Base-by-base conservation (phyloP, 2,888 invertebrate species). In the Thereva nobilitata region DNA sequence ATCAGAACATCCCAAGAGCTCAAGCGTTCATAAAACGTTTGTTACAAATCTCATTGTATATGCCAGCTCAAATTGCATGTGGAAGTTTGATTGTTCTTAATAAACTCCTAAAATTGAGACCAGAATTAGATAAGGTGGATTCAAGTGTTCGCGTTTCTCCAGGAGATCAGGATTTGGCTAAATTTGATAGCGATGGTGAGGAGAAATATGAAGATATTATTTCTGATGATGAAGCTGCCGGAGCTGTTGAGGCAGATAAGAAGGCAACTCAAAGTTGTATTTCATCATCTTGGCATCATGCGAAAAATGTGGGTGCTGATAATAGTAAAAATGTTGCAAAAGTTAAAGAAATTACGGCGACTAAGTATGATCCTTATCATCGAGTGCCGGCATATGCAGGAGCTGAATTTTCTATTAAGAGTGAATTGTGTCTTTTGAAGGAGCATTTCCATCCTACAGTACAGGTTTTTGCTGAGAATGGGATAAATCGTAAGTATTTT, bases 371-470 rank as follows among this genome's bases (percentile, higher is more conserved):
- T 78, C 87, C 91, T 0, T 80, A 83, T 67, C 83, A 87, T 35
- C 86, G 97, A 37, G 97, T 97, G 81, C 97, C 98, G 0, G 78
- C 90, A 10, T 93, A 87, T 82, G 89, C 92, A 8, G 91, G 92
- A 38, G 93, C 92, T 0, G 86, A 89, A 50, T 84, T 84, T 64
- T 84, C 89, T 0, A 85, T 89, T 0, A 87, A 89, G 68, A 80
- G 88, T 59, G 98, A 99, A 78, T 82, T 99, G n/a, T 72, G 84
- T 7, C 79, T 86, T 0, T 82, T 98, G 1, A 79, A 84, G 0
- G 76, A 83, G 0, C 95, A 98, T 79, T 95, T 87, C 78, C 98
- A 99, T 82, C 98, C 98, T 0, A 91, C 94, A 0, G 93, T 97
- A 1, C 85, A 90, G 54, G 82, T 97, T 67, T 98, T 96, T 82